Evolutionary conservation across 2,113 vertebrate genomes (phyloP).

Genomic region (Peromyscus californicus): DNA sequence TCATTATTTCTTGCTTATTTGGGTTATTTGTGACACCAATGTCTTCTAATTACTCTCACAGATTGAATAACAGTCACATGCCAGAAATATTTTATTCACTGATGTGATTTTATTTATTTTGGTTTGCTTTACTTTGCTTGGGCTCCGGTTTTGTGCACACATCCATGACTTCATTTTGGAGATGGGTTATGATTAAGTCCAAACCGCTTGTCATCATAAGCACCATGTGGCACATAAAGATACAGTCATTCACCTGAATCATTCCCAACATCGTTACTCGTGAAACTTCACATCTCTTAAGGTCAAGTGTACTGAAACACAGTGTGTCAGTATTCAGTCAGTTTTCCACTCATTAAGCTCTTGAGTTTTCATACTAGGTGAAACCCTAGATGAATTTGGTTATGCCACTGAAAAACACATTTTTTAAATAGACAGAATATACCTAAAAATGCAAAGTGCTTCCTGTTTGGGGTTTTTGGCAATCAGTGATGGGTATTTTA

Average conservation of each 20-base stretch:
- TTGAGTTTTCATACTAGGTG: slow-evolving; percentile 11
- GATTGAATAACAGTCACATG: neutral
- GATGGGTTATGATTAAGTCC: neutral
- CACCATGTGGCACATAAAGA: neutral
- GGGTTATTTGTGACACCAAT: neutral
- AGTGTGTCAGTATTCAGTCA: neutral
- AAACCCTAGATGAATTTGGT: slow-evolving; percentile 34
- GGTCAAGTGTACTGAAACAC: neutral
- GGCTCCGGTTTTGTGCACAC: slow-evolving; percentile 44
- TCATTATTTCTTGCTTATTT: slow-evolving; percentile 19
- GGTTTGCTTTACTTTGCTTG: slow-evolving; percentile 59
- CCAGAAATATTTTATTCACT: neutral
- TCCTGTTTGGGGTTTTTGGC: neutral
- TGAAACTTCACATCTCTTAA: slow-evolving; percentile 26
- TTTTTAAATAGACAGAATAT: neutral
- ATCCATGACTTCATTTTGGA: slow-evolving; percentile 8
- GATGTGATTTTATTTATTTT: neutral
- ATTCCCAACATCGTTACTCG: slow-evolving; percentile 27
- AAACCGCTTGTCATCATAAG: slow-evolving; percentile 44
- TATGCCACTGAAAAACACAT: neutral
- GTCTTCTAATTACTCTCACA: neutral
- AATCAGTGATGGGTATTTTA: neutral
- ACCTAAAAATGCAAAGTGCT: neutral
- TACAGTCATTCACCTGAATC: neutral
- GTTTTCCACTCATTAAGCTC: neutral